These are phyloP conservation scores for Paguma larvata DNA, from an alignment of 2,797 vertebrate genomes.

Conservation along the genomic window DNA sequence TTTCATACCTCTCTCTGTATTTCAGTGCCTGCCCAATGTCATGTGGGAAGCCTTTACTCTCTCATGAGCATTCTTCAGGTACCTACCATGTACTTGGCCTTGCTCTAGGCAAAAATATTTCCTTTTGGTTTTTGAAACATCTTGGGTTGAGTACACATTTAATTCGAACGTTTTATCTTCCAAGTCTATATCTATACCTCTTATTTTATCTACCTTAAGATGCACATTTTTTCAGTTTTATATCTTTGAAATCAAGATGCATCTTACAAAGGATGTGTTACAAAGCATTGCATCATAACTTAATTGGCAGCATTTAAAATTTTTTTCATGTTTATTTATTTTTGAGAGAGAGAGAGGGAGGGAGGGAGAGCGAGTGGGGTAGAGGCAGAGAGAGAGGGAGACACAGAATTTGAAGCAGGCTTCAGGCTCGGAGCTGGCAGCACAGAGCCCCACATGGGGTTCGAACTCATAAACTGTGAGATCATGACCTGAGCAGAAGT, in stretches of 20 bases:
- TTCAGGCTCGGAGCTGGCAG: no score
- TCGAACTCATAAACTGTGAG: no score
- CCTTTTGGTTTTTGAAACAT: slow-evolving; percentile 3
- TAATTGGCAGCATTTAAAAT: neutral
- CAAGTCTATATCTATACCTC: neutral
- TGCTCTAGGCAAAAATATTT: slow-evolving; percentile 34
- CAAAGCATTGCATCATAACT: neutral
- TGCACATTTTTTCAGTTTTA: neutral
- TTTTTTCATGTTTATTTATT: no score
- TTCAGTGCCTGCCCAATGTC: neutral
- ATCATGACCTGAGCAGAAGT: no score
- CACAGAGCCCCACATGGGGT: no score
- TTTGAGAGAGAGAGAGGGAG: no score
- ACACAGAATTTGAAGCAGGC: no score
- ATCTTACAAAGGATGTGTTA: neutral
- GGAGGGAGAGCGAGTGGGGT: no score
- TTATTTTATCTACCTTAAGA: slow-evolving; percentile 17
- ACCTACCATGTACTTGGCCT: neutral
- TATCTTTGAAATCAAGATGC: slow-evolving; percentile 37
- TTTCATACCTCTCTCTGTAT: neutral
- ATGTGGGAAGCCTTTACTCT: neutral
- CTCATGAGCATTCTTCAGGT: neutral
- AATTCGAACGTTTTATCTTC: slow-evolving; percentile 9
- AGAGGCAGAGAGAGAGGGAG: no score
- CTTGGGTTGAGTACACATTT: neutral